Evolutionary conservation across 2,888 invertebrate genomes (phyloP).

Genomic region (Incurvaria masculella): DNA sequence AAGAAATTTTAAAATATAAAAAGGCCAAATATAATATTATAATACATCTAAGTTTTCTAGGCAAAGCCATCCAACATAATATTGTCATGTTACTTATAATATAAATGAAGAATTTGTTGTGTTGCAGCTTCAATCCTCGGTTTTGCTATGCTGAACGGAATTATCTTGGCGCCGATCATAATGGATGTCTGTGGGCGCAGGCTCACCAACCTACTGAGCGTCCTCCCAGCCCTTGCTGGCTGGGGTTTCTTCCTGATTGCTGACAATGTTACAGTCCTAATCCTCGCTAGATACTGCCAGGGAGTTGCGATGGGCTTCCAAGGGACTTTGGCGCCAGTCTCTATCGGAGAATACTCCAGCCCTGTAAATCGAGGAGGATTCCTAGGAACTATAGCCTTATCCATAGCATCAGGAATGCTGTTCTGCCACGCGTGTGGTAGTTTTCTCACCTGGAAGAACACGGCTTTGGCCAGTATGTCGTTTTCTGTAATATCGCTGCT

Average conservation of each 20-base stretch:
- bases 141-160: slow-evolving; percentile 56
- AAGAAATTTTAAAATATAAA: neutral
- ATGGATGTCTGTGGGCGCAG: slow-evolving; percentile 56
- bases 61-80: neutral
- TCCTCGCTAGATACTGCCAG: slow-evolving; percentile 33
- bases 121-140: slow-evolving; percentile 57
- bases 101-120: neutral
- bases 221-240: slow-evolving; percentile 49
- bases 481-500: slow-evolving; percentile 49
- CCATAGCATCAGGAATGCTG: slow-evolving; percentile 62
- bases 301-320: slow-evolving; percentile 54
- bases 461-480: slow-evolving; percentile 50
- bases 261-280: slow-evolving; percentile 22
- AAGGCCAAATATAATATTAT: neutral
- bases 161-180: slow-evolving; percentile 48
- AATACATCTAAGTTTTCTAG: neutral
- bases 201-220: slow-evolving; percentile 51
- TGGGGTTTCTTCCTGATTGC: slow-evolving; percentile 56
- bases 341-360: slow-evolving; percentile 49
- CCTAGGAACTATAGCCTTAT: slow-evolving; percentile 60
- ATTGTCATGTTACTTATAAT: neutral
- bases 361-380: slow-evolving; percentile 62
- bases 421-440: slow-evolving; percentile 63
- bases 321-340: slow-evolving; percentile 43
- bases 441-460: slow-evolving; percentile 56